phyloP scores from a whole-genome alignment of 2,797 vertebrate genomes.

The Poecile montanus region DNA sequence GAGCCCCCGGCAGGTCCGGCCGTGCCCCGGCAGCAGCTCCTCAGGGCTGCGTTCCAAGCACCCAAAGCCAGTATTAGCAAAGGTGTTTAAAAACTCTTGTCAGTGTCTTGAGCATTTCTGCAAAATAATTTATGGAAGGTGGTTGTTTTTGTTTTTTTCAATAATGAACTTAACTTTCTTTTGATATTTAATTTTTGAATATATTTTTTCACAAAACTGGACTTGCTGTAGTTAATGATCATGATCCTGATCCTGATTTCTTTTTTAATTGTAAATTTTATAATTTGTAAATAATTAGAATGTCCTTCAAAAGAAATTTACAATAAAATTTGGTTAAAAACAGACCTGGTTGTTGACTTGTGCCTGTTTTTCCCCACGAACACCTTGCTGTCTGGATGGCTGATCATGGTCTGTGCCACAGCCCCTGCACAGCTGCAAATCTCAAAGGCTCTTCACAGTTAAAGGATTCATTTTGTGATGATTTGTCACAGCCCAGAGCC shows the following conservation, averaged over 20 bases:
- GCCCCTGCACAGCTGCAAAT: not conserved
- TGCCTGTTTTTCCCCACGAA: not conserved
- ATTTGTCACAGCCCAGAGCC: not conserved
- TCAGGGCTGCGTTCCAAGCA: not conserved
- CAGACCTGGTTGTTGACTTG: not conserved
- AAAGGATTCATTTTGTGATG: not conserved
- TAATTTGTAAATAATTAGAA: constrained; percentile 49
- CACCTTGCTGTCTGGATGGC: not conserved
- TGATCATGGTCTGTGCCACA: not conserved
- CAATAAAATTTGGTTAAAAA: constrained; percentile 46
- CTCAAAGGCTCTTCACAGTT: no score
- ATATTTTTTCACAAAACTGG: constrained; percentile 68
- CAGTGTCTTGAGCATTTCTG: constrained; percentile 53
- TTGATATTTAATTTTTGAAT: constrained; percentile 72
- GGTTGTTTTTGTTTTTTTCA: not conserved
- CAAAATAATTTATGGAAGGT: constrained; percentile 59
- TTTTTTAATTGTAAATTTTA: constrained; percentile 64
- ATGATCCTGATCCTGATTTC: not conserved
- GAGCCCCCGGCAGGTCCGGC: not conserved
- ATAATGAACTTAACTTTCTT: constrained; percentile 54
- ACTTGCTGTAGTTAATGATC: constrained; percentile 35
- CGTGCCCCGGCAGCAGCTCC: not conserved
- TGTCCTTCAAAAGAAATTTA: not conserved
- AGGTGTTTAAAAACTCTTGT: not conserved
- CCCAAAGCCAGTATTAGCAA: constrained; percentile 12